phyloP scores from a whole-genome alignment of 2,797 vertebrate species.

The Liparis tanakae region DNA sequence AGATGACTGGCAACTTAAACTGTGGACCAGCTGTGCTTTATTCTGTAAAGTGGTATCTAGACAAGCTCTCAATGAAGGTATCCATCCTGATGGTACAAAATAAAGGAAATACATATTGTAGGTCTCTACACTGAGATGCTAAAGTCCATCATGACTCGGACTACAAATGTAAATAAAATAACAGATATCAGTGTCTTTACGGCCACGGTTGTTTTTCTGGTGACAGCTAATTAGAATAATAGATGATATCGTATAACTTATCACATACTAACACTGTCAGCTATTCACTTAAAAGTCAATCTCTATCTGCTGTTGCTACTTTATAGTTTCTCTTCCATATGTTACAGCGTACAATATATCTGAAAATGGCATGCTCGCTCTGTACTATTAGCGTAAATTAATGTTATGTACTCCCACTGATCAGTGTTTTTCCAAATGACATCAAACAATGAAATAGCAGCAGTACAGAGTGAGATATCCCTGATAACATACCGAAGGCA shows the following conservation, averaged over 20 bases:
- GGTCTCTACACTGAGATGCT: not conserved
- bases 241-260: conserved; percentile 34
- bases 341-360: not conserved
- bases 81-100: not conserved
- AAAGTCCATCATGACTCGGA: conserved; percentile 5
- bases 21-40: not conserved
- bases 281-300: conserved; percentile 7
- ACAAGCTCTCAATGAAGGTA: not conserved
- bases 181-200: too few species aligned
- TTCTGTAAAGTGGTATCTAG: not conserved
- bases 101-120: not conserved
- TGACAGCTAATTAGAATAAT: conserved; percentile 28
- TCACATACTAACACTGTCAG: conserved; percentile 31
- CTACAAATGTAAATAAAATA: conserved; percentile 29
- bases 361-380: not conserved
- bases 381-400: not conserved
- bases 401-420: not conserved
- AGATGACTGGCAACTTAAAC: conserved; percentile 5
- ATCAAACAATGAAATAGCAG: conserved; percentile 7
- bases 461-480: not conserved
- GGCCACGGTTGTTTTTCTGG: too few species aligned
- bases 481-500: not conserved
- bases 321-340: not conserved
- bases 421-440: not conserved
- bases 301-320: conserved; percentile 22